These are phyloP conservation scores for Entomobrya multifasciata DNA, from an alignment of 2,888 invertebrate genomes.

Conservation along the genomic window DNA sequence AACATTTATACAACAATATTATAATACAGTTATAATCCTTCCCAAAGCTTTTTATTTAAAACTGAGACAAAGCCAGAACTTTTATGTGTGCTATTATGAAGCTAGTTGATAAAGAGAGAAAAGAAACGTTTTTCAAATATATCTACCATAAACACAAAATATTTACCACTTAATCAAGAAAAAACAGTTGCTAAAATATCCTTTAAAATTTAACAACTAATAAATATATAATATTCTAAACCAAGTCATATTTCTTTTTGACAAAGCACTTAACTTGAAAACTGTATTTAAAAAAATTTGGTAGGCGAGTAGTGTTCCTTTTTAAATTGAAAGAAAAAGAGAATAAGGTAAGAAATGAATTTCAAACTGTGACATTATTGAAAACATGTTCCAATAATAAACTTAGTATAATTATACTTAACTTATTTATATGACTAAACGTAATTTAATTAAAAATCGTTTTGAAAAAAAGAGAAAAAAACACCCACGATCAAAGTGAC, in stretches of 20 bases:
- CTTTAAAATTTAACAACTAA: not conserved
- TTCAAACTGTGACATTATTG: conserved; percentile 66
- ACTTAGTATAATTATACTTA: conserved; percentile 4
- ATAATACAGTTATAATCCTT: not conserved
- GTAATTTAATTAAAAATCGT: not conserved
- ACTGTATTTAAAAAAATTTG: not conserved
- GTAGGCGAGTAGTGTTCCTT: conserved; percentile 15
- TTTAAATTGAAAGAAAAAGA: too few relatives aligned
- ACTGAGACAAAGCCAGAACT: conserved; percentile 5
- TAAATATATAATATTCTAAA: not conserved
- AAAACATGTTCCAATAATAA: conserved; percentile 64
- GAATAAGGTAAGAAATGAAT: too few relatives aligned
- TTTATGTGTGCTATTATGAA: conserved; percentile 1
- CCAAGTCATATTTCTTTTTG: not conserved
- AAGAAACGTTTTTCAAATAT: not conserved
- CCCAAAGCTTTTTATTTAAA: conserved; percentile 6
- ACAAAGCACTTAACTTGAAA: not conserved
- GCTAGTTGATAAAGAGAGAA: not conserved
- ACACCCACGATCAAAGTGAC: too few relatives aligned
- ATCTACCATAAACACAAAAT: conserved; percentile 1
- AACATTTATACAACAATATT: conserved; percentile 1
- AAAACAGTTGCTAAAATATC: not conserved
- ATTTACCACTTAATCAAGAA: not conserved
- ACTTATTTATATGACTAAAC: conserved; percentile 2
- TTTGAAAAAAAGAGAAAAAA: not conserved